phyloP scores from a whole-genome alignment of 2,797 vertebrate genomes.

The Syngnathus rostellatus region DNA sequence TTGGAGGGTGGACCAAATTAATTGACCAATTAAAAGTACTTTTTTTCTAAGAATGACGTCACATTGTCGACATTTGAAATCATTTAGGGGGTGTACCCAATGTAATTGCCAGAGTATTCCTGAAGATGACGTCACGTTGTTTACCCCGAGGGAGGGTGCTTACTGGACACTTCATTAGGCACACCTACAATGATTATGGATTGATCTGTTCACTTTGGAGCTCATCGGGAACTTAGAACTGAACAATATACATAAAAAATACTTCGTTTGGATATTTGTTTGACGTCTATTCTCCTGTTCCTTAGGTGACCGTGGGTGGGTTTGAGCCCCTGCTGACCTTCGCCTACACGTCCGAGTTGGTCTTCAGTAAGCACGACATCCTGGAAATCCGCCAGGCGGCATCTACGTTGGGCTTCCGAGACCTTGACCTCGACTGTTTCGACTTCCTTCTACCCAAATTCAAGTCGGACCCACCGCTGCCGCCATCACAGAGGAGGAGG shows the following conservation, averaged over 20 bases:
- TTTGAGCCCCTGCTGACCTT: conserved; percentile 90
- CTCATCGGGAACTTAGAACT: not conserved
- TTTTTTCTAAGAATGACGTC: not conserved
- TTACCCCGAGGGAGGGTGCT: not conserved
- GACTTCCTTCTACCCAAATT: conserved; percentile 88
- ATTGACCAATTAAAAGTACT: not conserved
- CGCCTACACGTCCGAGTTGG: conserved; percentile 90
- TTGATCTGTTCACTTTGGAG: not conserved
- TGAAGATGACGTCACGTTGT: not conserved
- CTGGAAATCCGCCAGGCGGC: conserved; percentile 82
- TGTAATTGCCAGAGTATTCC: no score
- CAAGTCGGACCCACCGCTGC: conserved; percentile 54
- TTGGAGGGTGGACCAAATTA: not conserved
- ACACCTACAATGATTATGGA: no score
- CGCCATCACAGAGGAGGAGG: conserved; percentile 57
- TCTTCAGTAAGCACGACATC: conserved; percentile 82
- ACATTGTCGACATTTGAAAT: not conserved
- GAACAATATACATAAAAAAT: not conserved
- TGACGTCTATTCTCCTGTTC: not conserved
- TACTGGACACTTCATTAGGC: no score
- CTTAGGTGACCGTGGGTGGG: conserved; percentile 65
- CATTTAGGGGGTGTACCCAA: no score
- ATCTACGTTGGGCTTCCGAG: conserved; percentile 77
- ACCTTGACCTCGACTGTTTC: conserved; percentile 88
- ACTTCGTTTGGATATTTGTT: no score